Base-by-base conservation (phyloP, 2,113 vertebrate species). In the Cettia cetti region DNA sequence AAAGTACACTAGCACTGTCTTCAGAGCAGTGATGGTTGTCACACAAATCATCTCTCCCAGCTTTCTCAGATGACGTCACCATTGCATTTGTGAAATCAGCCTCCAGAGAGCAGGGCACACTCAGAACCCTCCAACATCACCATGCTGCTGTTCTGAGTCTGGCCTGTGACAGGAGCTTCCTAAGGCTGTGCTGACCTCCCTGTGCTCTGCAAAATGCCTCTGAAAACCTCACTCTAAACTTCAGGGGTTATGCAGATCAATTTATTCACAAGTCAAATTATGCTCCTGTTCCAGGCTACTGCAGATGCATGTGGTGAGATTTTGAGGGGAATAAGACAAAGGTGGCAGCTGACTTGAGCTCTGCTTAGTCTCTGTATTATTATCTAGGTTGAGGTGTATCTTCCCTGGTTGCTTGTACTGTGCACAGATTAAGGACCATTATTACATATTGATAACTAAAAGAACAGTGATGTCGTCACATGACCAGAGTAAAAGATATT, bases 71-170 rank as follows among this genome's bases (percentile, higher is more conserved):
- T n/a, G 18, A 50, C 11, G 2, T 40, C 30, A 30, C 9, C 39
- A 3, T 1, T 33, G 74, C 4, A 2, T 18, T 39, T 54, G 53
- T 30, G 52, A n/a, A 10, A 9, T 5, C 61, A 19, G 39, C 18
- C 44, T 45, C 22, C 4, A 3, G 37, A 66, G 70, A 75, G 11
- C 28, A 3, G 0, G 0, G 6, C 6, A 24, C 21, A 9, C 5
- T 2, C 17, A 20, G 61, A 52, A 8, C 31, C 42, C 24, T 44
- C 20, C 3, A 6, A 6, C 35, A 13, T 3, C 5, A 4, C 20
- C 3, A 2, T 2, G 19, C 71, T 60, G 64, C 78, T 33, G 0
- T 6, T 40, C 44, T 1, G 7, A 66, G 53, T 8, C 74, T 33
- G 17, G 20, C 31, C 13, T 8, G 23, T 1, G n/a, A 7, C n/a